Base-by-base conservation (phyloP, 2,888 invertebrate genomes). In the Ormyrus rosae region DNA sequence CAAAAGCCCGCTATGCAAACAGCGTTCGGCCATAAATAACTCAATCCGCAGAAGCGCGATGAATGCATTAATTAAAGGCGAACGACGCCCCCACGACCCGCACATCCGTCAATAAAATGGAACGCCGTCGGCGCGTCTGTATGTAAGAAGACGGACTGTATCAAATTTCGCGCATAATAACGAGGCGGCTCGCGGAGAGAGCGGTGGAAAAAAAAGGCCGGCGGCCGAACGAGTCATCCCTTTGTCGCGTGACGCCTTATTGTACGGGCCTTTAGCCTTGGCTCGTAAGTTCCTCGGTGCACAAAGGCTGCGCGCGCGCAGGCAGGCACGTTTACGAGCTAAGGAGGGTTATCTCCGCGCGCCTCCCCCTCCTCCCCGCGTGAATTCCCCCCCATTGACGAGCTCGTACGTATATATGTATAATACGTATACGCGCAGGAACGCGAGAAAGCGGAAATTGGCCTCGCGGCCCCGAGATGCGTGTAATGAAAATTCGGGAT, bases 161-260 rank as follows among this genome's bases (percentile, higher is more conserved):
- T 69, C 63, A 68, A 76, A 69, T 76, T 67, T 67, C 75, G 65
- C 69, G 63, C 46, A 61, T 61, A 76, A 69, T 69, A 68, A 63
- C 63, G 72, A 50, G 51, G 10, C 6, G 7, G 45, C 19, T 1
- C 19, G 19, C 19, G 19, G 19, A 19, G 19, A 19, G 19, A 19
- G 19, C 19, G 1, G 19, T 1, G 19, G 19, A 19, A 19, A 19
- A 19, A 19, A 19, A 19, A 19, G 19, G 19, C 19, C 19, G 19
- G 1, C 19, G 19, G 19, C 19, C 19, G 19, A 19, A 19, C 19
- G 19, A 19, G 19, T 19, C 19, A 19, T 19, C 19, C 19, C 19
- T 19, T 19, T 19, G 19, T 19, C 19, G 19, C 19, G 19, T 1
- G 19, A 19, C 19, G 19, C 19, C 19, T 19, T 19, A 19, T 19